Conservation (phyloP, 2,888 invertebrate genomes). For the Lissonota sp. region DNA sequence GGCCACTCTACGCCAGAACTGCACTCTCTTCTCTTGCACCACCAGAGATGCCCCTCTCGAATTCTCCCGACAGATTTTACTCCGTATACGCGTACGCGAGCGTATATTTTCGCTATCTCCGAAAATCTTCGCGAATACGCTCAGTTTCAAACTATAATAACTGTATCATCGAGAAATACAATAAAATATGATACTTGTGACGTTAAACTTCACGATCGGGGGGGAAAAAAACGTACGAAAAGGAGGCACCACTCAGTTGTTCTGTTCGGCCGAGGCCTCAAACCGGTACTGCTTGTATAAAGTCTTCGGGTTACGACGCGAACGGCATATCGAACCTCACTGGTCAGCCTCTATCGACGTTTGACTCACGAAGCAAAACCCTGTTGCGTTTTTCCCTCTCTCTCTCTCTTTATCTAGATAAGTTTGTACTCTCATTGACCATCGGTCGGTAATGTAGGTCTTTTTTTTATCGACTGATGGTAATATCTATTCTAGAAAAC, state of each 20-base stretch:
- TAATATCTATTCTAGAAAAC: neutral
- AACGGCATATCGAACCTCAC: constrained; percentile 79
- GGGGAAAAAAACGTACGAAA: constrained; percentile 48
- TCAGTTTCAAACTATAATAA: neutral
- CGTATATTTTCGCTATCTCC: neutral
- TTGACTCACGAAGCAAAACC: constrained; percentile 43
- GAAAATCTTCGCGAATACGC: constrained; percentile 1
- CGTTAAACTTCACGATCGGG: neutral
- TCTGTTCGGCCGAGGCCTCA: constrained; percentile 69
- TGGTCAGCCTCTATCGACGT: constrained; percentile 56
- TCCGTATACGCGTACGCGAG: neutral
- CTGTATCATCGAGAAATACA: no score
- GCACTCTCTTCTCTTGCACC: neutral
- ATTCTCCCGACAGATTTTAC: constrained; percentile 11
- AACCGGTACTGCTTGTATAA: constrained; percentile 74
- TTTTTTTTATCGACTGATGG: neutral
- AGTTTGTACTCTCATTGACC: constrained; percentile 15
- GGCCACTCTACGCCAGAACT: constrained; percentile 6
- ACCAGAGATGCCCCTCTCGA: neutral
- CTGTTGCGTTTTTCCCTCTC: constrained; percentile 42
- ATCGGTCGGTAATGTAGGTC: neutral
- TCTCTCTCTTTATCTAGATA: constrained; percentile 65
- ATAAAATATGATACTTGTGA: no score
- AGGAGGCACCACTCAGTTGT: constrained; percentile 62
- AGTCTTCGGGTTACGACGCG: constrained; percentile 73